Evolutionary conservation across 2,113 vertebrate genomes (phyloP), one percentile per base, ranked within the genome.

Genomic region (Proterorhinus semilunaris): DNA sequence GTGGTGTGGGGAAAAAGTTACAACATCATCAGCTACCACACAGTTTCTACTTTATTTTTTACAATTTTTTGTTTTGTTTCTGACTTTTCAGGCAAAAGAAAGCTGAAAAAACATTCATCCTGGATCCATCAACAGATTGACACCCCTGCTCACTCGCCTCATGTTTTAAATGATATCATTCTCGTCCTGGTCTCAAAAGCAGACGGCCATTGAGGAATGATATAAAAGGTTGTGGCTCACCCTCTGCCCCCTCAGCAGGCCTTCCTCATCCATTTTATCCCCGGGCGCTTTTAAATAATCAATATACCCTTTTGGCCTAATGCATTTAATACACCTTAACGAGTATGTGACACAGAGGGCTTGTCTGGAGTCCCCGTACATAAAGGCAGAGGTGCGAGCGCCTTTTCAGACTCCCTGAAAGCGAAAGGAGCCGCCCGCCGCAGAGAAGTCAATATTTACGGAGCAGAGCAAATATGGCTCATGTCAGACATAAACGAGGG

Each of bases 211-310:
- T 83, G 68, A 87, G 76, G 68, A 85, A 83, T 88, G 46, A 82
- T 76, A 87, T 86, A 84, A 87, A 79, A 84, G 82, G 77, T 78
- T 76, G 75, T 87, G 50, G 68, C 69, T 76, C 76, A n/a, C 73
- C 69, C 83, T 81, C 69, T 79, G 73, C 76, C 64, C 64, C 69
- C 68, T 74, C 79, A 61, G 80, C 83, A 63, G 81, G 79, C 73
- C 79, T 68, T 66, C 66, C 78, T 71, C 82, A 80, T 87, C 66
- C 45, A 71, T 78, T 77, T 71, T 72, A 86, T 82, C 82, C 87
- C 85, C 71, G 72, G 51, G 74, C 74, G 76, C 81, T 87, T 84
- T 85, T 82, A 88, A 84, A 81, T 74, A 83, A 89, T 91, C 89
- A 82, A 88, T 91, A 89, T 63, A 72, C 46, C 74, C 52, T 10